phyloP scores from a whole-genome alignment of 1,140 invertebrate species.

The Phenacoccus solenopsis region DNA sequence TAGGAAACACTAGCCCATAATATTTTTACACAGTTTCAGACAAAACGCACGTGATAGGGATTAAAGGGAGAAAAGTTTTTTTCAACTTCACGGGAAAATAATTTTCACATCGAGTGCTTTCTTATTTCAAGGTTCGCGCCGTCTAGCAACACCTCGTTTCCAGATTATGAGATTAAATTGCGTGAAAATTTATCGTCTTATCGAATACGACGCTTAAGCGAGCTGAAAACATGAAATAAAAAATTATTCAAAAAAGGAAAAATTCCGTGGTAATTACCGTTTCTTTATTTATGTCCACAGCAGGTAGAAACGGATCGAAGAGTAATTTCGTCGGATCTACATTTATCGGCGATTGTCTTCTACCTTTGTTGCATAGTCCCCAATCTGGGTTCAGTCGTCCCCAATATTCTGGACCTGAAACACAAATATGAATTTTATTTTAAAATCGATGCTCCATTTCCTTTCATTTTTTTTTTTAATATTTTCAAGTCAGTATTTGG shows the following conservation, averaged over 20 bases:
- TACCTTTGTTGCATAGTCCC: conserved; percentile 86
- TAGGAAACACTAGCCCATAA: no score
- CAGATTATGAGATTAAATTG: not conserved
- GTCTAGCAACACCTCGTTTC: not conserved
- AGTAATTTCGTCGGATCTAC: conserved; percentile 83
- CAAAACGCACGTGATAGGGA: not conserved
- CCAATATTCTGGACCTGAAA: conserved; percentile 87
- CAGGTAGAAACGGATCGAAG: conserved; percentile 82
- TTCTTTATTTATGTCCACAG: conserved; percentile 77
- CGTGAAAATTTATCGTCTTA: no score
- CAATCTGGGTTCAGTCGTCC: conserved; percentile 92
- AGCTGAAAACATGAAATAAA: no score
- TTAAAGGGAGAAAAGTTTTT: not conserved
- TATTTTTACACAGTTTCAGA: not conserved
- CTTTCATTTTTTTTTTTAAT: no score
- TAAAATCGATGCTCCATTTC: no score
- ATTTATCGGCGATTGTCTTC: conserved; percentile 88
- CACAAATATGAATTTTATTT: conserved; percentile 19
- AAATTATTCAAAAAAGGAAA: not conserved
- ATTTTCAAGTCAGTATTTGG: no score
- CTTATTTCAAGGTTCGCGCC: not conserved
- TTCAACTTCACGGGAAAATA: not conserved
- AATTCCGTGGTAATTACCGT: conserved; percentile 48
- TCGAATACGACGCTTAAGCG: no score
- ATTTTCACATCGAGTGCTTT: not conserved